phyloP scores from a whole-genome alignment of 2,113 vertebrate species.

The Anhinga rufa region DNA sequence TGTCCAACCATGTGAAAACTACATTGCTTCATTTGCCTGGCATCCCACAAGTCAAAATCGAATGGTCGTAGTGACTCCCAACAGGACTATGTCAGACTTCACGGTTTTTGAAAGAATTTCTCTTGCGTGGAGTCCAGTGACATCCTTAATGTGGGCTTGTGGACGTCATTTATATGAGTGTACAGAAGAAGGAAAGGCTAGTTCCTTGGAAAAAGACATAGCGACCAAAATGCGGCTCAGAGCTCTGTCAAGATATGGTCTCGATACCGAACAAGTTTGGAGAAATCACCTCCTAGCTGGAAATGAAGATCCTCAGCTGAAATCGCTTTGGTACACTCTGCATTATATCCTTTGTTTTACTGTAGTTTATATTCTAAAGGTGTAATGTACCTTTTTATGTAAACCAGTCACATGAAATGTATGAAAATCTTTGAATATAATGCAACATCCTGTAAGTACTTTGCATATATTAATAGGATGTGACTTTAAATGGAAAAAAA shows the following conservation, averaged over 20 bases:
- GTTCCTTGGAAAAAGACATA: slow-evolving; percentile 85
- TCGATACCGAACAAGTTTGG: slow-evolving; percentile 95
- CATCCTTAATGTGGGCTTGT: slow-evolving; percentile 96
- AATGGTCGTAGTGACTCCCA: slow-evolving; percentile 96
- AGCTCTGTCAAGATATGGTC: slow-evolving; percentile 91
- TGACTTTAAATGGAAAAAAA: not conserved
- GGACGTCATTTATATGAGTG: slow-evolving; percentile 94
- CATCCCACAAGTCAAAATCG: slow-evolving; percentile 95
- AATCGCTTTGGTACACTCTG: slow-evolving; percentile 94
- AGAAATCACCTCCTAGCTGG: slow-evolving; percentile 92
- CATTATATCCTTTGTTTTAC: slow-evolving; percentile 94
- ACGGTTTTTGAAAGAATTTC: slow-evolving; percentile 98
- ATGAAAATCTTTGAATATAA: not conserved
- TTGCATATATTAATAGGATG: not conserved
- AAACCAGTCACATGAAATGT: not conserved
- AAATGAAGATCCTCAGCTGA: slow-evolving; percentile 89
- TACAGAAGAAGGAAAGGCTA: slow-evolving; percentile 81
- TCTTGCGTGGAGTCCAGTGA: slow-evolving; percentile 93
- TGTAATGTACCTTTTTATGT: not conserved
- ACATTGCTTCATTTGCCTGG: slow-evolving; percentile 96
- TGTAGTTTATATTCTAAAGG: not conserved
- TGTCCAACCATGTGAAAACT: slow-evolving; percentile 90
- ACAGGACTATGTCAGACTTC: slow-evolving; percentile 95
- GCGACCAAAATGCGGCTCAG: slow-evolving; percentile 95
- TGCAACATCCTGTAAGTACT: not conserved